Conservation (phyloP, 1,140 invertebrate species). For the Trichomalopsis sarcophagae region DNA sequence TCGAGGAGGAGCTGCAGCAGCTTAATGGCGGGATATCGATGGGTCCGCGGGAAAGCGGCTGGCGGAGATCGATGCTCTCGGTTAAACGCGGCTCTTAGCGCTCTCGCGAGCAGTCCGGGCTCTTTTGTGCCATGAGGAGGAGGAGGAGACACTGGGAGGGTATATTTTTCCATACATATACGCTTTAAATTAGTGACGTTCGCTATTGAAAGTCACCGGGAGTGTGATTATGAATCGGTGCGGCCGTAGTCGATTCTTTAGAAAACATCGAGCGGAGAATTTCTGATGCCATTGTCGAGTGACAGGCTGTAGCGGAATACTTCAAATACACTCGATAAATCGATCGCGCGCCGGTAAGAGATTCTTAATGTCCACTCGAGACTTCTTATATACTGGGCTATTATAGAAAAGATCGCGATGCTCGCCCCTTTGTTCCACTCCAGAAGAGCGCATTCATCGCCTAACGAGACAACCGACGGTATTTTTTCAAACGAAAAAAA, state of each 20-base stretch:
- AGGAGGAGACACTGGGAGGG: neutral
- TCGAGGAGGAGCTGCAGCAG: neutral
- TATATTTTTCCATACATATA: neutral
- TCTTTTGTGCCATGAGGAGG: neutral
- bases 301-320: neutral
- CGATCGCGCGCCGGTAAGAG: neutral
- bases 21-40: slow-evolving; percentile 7
- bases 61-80: neutral
- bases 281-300: neutral
- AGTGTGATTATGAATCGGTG: no score
- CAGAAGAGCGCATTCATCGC: no score
- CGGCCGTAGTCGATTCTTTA: no score
- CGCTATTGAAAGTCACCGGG: neutral
- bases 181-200: neutral
- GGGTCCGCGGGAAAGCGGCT: neutral
- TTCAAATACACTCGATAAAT: neutral
- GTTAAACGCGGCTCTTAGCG: neutral
- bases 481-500: no score
- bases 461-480: no score
- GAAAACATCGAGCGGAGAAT: no score
- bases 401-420: no score
- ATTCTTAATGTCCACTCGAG: neutral
- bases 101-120: neutral
- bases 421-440: no score
- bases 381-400: neutral